Percentiles rank a stretch among this genome's conserved stretches.
Conservation (phyloP, 2,888 invertebrate genomes). For the Esperia sulphurella region DNA sequence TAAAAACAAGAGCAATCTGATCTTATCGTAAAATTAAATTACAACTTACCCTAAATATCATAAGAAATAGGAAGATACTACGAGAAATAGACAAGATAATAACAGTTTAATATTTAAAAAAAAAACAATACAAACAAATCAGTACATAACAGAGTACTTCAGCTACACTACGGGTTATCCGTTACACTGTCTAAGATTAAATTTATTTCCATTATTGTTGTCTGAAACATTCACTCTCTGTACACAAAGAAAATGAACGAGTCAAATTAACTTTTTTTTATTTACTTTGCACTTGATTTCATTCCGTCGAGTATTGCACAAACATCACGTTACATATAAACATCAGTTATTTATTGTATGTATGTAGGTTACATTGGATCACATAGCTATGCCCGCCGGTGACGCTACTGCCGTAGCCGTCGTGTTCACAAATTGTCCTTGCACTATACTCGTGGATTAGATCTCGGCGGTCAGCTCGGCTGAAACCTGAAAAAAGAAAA, state of each 20-base stretch:
- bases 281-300: constrained; percentile 42
- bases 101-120: constrained; percentile 15
- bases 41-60: constrained; percentile 46
- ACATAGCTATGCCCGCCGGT: constrained; percentile 23
- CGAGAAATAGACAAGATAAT: constrained; percentile 45
- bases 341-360: constrained; percentile 40
- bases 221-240: constrained; percentile 36
- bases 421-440: constrained; percentile 24
- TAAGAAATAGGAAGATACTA: constrained; percentile 64
- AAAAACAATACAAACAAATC: constrained; percentile 38
- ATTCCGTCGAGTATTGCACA: constrained; percentile 56
- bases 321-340: constrained; percentile 51
- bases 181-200: constrained; percentile 34
- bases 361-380: constrained; percentile 19
- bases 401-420: constrained; percentile 11
- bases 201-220: constrained; percentile 22
- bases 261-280: constrained; percentile 24
- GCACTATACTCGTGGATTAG: constrained; percentile 38
- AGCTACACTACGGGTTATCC: constrained; percentile 33
- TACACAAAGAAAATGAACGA: constrained; percentile 36
- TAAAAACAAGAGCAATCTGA: constrained; percentile 23
- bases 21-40: constrained; percentile 29
- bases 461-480: constrained; percentile 53
- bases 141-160: constrained; percentile 32
- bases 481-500: constrained; percentile 36